Conservation (phyloP, 2,888 invertebrate genomes). For the Brachylomia viminalis region DNA sequence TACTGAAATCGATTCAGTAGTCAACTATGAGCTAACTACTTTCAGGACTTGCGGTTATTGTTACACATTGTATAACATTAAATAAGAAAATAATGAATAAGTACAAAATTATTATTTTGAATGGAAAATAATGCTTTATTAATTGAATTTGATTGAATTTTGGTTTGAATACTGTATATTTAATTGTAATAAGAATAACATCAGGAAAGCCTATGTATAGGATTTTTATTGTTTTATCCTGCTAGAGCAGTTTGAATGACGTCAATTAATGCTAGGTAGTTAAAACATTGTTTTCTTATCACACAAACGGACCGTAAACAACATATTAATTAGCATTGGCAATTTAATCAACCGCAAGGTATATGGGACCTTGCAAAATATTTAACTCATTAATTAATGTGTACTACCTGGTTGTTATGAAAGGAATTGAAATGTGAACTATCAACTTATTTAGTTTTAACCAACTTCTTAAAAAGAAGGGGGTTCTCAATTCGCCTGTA, state of each 20-base stretch:
- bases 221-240: slow-evolving; percentile 44
- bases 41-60: too few relatives aligned
- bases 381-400: slow-evolving; percentile 23
- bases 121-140: neutral
- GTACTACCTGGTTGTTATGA: neutral
- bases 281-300: slow-evolving; percentile 35
- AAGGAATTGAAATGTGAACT: too few relatives aligned
- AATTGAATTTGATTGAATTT: neutral
- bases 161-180: neutral
- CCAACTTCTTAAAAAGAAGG: too few relatives aligned
- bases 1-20: too few relatives aligned
- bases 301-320: slow-evolving; percentile 33
- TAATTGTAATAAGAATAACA: neutral
- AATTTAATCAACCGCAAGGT: slow-evolving; percentile 48
- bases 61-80: neutral
- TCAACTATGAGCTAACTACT: too few relatives aligned
- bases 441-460: too few relatives aligned
- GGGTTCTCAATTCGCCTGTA: too few relatives aligned
- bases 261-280: slow-evolving; percentile 16
- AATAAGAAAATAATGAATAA: neutral
- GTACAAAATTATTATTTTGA: neutral
- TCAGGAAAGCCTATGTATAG: neutral
- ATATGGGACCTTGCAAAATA: slow-evolving; percentile 28
- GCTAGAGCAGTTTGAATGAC: slow-evolving; percentile 28
- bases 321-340: slow-evolving; percentile 46